Conservation (phyloP, 2,113 vertebrate genomes). For the Alethe castanea region DNA sequence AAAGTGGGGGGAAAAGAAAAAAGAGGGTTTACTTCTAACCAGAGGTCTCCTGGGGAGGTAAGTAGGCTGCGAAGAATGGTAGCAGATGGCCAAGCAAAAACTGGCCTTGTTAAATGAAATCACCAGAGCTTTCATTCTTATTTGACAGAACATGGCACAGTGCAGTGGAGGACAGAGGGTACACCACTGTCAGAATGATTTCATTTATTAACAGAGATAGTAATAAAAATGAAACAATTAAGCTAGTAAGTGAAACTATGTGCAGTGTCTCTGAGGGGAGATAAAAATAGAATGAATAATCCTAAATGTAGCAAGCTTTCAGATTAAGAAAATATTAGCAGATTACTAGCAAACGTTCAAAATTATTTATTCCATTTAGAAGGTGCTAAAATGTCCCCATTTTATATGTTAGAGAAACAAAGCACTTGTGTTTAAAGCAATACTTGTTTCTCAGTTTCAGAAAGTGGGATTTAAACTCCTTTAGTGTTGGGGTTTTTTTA, state of each 20-base stretch:
- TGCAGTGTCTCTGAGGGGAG: neutral
- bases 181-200: neutral
- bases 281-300: neutral
- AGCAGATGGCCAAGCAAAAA: conserved; percentile 39
- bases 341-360: neutral
- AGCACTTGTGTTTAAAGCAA: neutral
- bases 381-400: neutral
- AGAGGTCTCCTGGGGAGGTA: conserved; percentile 3
- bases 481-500: neutral
- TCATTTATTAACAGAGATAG: neutral
- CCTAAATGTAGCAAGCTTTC: neutral
- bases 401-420: neutral
- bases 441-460: neutral
- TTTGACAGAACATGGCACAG: neutral
- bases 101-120: neutral
- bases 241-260: neutral
- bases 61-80: neutral
- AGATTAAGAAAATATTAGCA: neutral
- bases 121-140: neutral
- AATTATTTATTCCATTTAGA: neutral
- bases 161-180: neutral
- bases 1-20: too few species aligned
- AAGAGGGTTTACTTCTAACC: neutral
- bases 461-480: neutral
- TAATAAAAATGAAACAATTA: neutral